Evolutionary conservation across 2,888 invertebrate species (phyloP).

Genomic region (Melanostoma scalare): DNA sequence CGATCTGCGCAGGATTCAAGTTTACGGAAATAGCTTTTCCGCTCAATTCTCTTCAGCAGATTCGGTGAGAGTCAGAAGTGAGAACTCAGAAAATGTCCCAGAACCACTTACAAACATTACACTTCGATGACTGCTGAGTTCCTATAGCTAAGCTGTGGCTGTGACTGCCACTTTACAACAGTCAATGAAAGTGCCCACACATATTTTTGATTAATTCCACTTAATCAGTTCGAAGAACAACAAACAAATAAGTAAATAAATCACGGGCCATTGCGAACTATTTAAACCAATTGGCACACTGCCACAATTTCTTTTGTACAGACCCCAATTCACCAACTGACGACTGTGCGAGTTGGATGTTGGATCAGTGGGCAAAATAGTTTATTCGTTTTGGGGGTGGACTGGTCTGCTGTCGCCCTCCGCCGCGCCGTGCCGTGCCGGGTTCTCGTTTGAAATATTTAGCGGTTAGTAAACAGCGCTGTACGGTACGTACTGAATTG

Average conservation of each 20-base stretch:
- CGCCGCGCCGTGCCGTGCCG: background rate
- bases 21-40: no score
- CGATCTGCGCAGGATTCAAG: constrained; percentile 25
- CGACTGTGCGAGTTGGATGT: background rate
- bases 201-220: constrained; percentile 37
- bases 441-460: background rate
- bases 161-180: no score
- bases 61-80: no score
- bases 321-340: constrained; percentile 3
- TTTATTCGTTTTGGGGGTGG: no score
- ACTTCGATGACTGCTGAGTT: no score
- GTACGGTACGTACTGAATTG: constrained; percentile 23
- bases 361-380: no score
- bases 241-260: constrained; percentile 42
- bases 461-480: background rate
- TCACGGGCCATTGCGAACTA: constrained; percentile 44
- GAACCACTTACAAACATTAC: no score
- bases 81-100: no score
- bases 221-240: constrained; percentile 40
- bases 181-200: constrained; percentile 4
- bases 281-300: constrained; percentile 51
- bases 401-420: no score
- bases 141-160: no score
- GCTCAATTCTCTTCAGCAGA: no score
- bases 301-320: constrained; percentile 32